phyloP scores from a whole-genome alignment of 2,113 vertebrate genomes.

The Scolopax mira region DNA sequence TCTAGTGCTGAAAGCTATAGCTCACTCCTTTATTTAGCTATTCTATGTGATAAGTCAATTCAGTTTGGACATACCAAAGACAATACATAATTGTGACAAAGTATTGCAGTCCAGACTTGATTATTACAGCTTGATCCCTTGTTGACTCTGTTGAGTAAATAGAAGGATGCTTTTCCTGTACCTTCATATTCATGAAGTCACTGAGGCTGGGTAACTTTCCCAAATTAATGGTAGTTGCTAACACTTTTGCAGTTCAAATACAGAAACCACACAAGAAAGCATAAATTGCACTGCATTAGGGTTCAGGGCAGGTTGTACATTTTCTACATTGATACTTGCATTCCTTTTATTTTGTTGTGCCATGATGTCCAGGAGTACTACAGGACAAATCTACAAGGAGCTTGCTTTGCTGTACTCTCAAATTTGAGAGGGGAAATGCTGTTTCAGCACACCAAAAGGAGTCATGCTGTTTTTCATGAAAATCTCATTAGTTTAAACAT shows the following conservation, averaged over 20 bases:
- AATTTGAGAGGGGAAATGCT: neutral
- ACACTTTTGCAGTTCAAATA: neutral
- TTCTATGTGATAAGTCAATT: neutral
- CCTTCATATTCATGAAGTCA: neutral
- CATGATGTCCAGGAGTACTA: neutral
- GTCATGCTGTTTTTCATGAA: neutral
- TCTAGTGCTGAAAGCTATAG: slow-evolving; percentile 30
- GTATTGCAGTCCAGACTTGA: neutral
- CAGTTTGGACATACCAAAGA: slow-evolving; percentile 27
- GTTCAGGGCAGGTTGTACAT: neutral
- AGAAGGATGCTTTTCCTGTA: neutral
- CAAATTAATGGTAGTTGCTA: neutral
- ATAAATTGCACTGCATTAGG: neutral
- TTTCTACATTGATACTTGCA: neutral
- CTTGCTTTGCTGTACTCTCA: neutral
- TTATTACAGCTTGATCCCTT: neutral
- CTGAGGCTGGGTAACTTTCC: neutral
- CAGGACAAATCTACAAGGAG: neutral
- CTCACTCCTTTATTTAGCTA: slow-evolving; percentile 3
- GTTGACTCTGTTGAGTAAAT: neutral
- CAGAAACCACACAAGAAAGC: neutral
- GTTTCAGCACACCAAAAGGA: neutral
- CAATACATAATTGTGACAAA: slow-evolving; percentile 21
- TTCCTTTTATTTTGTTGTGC: neutral
- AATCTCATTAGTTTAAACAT: slow-evolving; percentile 39